Base-by-base conservation (phyloP, 1,140 invertebrate species). In the Rhynchophorus ferrugineus region DNA sequence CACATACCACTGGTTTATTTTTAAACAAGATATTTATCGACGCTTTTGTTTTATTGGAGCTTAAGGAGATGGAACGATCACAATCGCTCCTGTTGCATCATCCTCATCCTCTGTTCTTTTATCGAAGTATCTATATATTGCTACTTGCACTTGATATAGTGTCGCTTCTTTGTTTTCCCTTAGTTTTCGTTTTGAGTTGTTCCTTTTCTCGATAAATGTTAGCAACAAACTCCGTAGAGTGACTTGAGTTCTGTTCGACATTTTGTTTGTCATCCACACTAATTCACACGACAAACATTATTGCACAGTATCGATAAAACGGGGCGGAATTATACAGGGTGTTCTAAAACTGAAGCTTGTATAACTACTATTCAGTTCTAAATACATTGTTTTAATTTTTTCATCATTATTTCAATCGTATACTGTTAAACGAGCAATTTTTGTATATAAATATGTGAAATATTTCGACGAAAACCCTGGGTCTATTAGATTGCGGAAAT, bases 1-100 rank as follows among this genome's bases (percentile, higher is more conserved):
- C 59, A 63, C 63, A 68, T 68, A 68, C 66, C 66, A 68, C 66
- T 68, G 66, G 66, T 68, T 68, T 68, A 68, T 68, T 64, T 61
- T 52, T 41, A 39, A 47, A 57, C 33, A 20, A 24, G 22, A 43
- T 24, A 16, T 9, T 36, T 37, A 11, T 48, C 9, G 6, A 11
- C 20, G 37, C 19, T 44, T 36, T 13, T 42, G 29, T 42, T 11
- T 9, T 20, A 46, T 36, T 45, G 3, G n/a, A n/a, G 14, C 1
- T 37, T 37, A 9, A n/a, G 6, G 6, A 37, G 7, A 13, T 37
- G 5, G 5, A 6, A 16, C 14, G 35, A 37, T n/a, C n/a, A n/a
- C n/a, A n/a, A n/a, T n/a, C n/a, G n/a, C n/a, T n/a, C n/a, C n/a
- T n/a, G n/a, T n/a, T n/a, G n/a, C n/a, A n/a, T n/a, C n/a, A n/a